phyloP scores from a whole-genome alignment of 2,797 vertebrate genomes.

The Ataeniobius toweri region DNA sequence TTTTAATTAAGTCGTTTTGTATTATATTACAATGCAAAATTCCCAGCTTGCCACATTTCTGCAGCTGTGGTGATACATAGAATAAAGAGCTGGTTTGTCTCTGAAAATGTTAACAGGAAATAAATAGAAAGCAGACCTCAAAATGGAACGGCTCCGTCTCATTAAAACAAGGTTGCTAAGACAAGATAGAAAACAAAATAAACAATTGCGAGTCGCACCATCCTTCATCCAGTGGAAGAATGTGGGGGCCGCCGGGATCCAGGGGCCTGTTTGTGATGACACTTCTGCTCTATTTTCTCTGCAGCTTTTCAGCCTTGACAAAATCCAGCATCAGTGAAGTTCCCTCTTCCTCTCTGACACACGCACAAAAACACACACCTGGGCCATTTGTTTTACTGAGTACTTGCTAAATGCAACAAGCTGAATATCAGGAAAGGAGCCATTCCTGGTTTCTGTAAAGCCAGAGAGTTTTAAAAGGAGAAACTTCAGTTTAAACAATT shows the following conservation, averaged over 20 bases:
- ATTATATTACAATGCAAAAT: constrained; percentile 6
- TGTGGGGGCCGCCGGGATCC: constrained; percentile 55
- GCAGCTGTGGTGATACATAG: constrained; percentile 41
- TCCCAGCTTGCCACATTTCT: constrained; percentile 25
- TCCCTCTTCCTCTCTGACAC: constrained; percentile 34
- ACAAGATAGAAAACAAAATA: constrained; percentile 80
- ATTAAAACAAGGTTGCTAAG: constrained; percentile 71
- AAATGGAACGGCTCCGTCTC: constrained; percentile 70
- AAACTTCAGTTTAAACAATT: constrained; percentile 59
- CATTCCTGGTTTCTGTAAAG: constrained; percentile 48
- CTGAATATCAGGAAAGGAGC: constrained; percentile 79
- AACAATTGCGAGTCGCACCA: constrained; percentile 68
- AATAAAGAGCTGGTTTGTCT: constrained; percentile 67
- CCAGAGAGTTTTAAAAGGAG: constrained; percentile 7
- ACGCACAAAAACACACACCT: constrained; percentile 39
- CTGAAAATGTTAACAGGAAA: constrained; percentile 59
- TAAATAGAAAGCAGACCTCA: constrained; percentile 48
- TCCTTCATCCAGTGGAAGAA: constrained; percentile 73
- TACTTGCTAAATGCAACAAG: constrained; percentile 88
- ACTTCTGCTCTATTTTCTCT: constrained; percentile 74
- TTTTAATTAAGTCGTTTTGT: constrained; percentile 17
- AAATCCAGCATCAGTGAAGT: constrained; percentile 69
- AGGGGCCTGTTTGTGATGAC: constrained; percentile 69
- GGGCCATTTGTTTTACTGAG: constrained; percentile 93
- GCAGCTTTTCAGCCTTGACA: constrained; percentile 64